Base-by-base conservation (phyloP, 2,113 vertebrate genomes). In the Anguilla japonica region DNA sequence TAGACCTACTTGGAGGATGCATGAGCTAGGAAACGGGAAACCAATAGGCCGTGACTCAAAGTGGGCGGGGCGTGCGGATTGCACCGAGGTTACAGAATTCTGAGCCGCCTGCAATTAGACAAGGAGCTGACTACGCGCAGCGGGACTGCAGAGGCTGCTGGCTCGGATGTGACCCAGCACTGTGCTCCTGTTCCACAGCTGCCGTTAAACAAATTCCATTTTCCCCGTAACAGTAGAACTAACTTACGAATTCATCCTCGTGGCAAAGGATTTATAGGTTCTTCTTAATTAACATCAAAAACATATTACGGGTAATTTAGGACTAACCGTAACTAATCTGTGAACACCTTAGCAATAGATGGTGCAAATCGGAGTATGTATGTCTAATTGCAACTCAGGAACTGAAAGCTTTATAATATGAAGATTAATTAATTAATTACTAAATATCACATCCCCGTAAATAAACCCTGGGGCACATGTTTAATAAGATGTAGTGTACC, bases 71-170 rank as follows among this genome's bases (percentile, higher is more conserved):
- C 43, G 83, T 87, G 88, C 88, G 83, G 87, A 91, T 88, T 91
- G 84, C 88, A 90, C 88, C 86, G 87, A 86, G 87, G 84, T 88
- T 86, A 86, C 75, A 87, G 41, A 90, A 88, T 46, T 50, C 75
- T 88, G 67, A 60, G 67, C 83, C 46, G 87, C 82, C 63, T 90
- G 89, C 89, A 88, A 91, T 89, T 88, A 88, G 50, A n/a, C 46
- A 29, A 50, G 80, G 46, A 88, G 86, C 84, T 57, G 56, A 85
- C 43, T 82, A 84, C 84, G 85, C 53, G 46, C 87, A 84, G 83
- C 57, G 79, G 79, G 87, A 87, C 86, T 85, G 79, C 22, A 84
- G 84, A 50, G 81, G 85, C 85, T 82, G 79, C 83, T 84, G 79
- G 84, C 84, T 57, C 83, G 82, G 34, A 88, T 40, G 40, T 83